Evolutionary conservation across 1,140 invertebrate genomes (phyloP).

Genomic region (Branchinecta lynchi): DNA sequence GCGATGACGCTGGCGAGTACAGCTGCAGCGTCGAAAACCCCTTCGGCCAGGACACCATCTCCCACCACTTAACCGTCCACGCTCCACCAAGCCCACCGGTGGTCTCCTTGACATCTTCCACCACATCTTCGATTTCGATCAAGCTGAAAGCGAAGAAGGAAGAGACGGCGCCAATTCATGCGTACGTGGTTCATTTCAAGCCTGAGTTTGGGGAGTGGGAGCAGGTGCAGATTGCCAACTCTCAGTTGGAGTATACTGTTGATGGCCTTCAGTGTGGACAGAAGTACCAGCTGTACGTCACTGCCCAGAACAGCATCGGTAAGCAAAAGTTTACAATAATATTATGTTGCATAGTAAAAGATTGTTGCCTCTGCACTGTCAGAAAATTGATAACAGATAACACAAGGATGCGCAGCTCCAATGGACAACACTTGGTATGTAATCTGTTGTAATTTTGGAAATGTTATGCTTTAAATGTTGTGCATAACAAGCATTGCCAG

Average conservation of each 20-base stretch:
- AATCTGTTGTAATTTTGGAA: no score
- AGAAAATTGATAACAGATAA: no score
- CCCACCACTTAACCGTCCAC: slow-evolving; percentile 69
- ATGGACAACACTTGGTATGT: no score
- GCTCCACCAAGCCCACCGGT: slow-evolving; percentile 68
- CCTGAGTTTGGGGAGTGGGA: slow-evolving; percentile 85
- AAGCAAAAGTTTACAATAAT: slow-evolving; percentile 24
- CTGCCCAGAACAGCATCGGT: slow-evolving; percentile 63
- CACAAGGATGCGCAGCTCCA: no score
- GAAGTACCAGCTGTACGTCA: slow-evolving; percentile 77
- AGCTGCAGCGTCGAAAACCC: slow-evolving; percentile 78
- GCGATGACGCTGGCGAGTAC: slow-evolving; percentile 77
- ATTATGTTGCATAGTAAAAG: no score
- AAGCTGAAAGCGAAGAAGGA: slow-evolving; percentile 56
- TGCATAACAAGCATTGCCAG: no score
- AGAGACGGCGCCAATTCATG: slow-evolving; percentile 57
- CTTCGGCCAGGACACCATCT: slow-evolving; percentile 78
- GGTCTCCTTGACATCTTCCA: slow-evolving; percentile 59
- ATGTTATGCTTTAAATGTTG: no score
- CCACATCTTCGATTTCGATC: slow-evolving; percentile 62
- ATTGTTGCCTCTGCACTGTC: no score
- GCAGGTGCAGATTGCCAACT: slow-evolving; percentile 54
- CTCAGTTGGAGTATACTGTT: slow-evolving; percentile 62
- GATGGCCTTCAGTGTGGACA: slow-evolving; percentile 77
- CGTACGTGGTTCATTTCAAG: slow-evolving; percentile 81